phyloP scores from a whole-genome alignment of 1,140 invertebrate genomes.

The Phocides pigmalion region DNA sequence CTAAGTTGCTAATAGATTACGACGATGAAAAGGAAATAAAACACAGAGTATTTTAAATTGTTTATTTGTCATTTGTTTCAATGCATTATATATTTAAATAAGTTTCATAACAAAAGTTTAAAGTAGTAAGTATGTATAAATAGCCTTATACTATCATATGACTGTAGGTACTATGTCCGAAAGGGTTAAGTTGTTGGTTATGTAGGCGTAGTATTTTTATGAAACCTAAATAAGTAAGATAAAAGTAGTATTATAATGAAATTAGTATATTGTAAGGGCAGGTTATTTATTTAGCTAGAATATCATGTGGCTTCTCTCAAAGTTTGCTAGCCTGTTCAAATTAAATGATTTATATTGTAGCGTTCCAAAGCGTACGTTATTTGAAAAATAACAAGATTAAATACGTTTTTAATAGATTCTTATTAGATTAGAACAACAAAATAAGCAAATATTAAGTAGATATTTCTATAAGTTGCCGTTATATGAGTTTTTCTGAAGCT shows the following conservation, averaged over 20 bases:
- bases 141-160: slow-evolving; percentile 78
- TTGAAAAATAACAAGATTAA: slow-evolving; percentile 4
- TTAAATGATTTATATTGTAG: slow-evolving; percentile 14
- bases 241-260: slow-evolving; percentile 42
- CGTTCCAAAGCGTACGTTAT: neutral
- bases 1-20: no score
- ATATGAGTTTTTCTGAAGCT: slow-evolving; percentile 16
- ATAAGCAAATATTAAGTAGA: slow-evolving; percentile 12
- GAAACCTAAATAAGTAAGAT: slow-evolving; percentile 57
- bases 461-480: slow-evolving; percentile 13
- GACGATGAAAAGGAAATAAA: slow-evolving; percentile 42
- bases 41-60: slow-evolving; percentile 58
- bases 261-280: slow-evolving; percentile 61
- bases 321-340: slow-evolving; percentile 29
- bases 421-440: slow-evolving; percentile 6
- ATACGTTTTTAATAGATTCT: neutral
- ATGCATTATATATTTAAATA: slow-evolving; percentile 82
- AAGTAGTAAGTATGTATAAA: slow-evolving; percentile 74
- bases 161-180: slow-evolving; percentile 69
- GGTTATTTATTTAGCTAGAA: slow-evolving; percentile 55
- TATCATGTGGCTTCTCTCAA: slow-evolving; percentile 39
- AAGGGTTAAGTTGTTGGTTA: slow-evolving; percentile 68
- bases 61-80: slow-evolving; percentile 82
- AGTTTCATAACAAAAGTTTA: slow-evolving; percentile 81
- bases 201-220: slow-evolving; percentile 57